Conservation (phyloP, 2,797 vertebrate genomes). For the Myotis vivesi region DNA sequence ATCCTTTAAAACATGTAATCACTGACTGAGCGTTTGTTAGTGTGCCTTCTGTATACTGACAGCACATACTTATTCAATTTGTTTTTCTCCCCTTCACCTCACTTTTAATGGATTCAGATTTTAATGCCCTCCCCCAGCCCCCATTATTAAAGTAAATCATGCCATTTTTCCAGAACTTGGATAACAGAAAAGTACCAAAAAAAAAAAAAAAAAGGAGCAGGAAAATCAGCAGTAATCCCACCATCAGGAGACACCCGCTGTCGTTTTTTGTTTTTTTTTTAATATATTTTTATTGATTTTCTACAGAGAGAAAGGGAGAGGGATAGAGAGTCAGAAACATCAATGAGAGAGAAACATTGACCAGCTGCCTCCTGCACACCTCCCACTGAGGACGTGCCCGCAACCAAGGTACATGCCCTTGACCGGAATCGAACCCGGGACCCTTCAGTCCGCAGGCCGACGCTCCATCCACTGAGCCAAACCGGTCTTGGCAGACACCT, state of each 20-base stretch:
- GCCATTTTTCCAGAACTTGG: not conserved
- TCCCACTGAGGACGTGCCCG: no score
- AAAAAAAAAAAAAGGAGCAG: not conserved
- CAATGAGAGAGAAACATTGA: no score
- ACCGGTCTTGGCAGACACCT: no score
- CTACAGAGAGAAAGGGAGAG: no score
- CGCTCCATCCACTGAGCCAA: no score
- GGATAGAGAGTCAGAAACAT: no score
- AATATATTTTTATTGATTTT: no score
- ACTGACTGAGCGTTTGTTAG: not conserved
- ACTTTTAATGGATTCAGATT: not conserved
- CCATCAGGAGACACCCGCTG: not conserved
- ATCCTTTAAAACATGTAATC: not conserved
- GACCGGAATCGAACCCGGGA: no score
- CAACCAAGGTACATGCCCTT: no score
- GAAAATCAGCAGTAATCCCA: constrained; percentile 26
- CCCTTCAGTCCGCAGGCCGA: no score
- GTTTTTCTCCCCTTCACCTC: not conserved
- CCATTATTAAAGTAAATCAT: not conserved
- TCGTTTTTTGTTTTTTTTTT: no score
- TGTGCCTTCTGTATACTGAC: not conserved
- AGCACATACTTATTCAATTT: not conserved
- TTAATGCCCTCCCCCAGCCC: rapidly evolving
- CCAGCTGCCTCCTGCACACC: no score
- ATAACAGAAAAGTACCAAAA: not conserved